Evolutionary conservation across 2,113 vertebrate genomes (phyloP), one percentile per base, ranked within the genome.

Genomic region (Struthidea cinerea): DNA sequence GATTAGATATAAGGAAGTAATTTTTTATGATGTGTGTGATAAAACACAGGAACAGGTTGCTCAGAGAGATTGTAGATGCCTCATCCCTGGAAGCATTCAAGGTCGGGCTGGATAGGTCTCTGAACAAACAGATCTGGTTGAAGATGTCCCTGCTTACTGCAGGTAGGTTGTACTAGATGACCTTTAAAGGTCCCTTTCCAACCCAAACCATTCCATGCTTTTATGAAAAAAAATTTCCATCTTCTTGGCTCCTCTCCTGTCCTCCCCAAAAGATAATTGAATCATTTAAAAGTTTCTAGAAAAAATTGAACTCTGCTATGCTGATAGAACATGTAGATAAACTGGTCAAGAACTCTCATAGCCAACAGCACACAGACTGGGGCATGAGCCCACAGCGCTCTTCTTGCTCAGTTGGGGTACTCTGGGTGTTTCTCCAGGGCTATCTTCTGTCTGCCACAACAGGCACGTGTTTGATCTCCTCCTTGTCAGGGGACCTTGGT

Each of bases 201-300:
- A 32, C 32, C 3, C 10, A 74, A 44, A 81, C 10, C 1, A 24
- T 59, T 42, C 19, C 16, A 35, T 37, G 6, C 9, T 33, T 33
- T 71, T 23, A 44, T 33, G 21, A 21, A 32, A 50, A 19, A 32
- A 5, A 52, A 47, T 24, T 69, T 33, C n/a, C 2, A 5, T 28
- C 13, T 59, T 49, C 21, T 49, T 0, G 0, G 1, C 52, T 27
- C 49, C 13, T 57, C 21, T 26, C 0, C 18, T 41, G 47, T 59
- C 52, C 21, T 91, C 18, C 18, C 9, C 13, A 53, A 39, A 81
- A 35, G 22, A 47, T 13, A 50, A 64, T 0, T 30, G 6, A 49
- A 41, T 59, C 0, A 0, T 49, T 81, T 53, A 33, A 82, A 78
- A 16, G 7, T 39, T 64, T 78, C 32, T 64, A 50, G 42, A 73